phyloP scores from a whole-genome alignment of 2,797 vertebrate species.

The Etheostoma perlongum region DNA sequence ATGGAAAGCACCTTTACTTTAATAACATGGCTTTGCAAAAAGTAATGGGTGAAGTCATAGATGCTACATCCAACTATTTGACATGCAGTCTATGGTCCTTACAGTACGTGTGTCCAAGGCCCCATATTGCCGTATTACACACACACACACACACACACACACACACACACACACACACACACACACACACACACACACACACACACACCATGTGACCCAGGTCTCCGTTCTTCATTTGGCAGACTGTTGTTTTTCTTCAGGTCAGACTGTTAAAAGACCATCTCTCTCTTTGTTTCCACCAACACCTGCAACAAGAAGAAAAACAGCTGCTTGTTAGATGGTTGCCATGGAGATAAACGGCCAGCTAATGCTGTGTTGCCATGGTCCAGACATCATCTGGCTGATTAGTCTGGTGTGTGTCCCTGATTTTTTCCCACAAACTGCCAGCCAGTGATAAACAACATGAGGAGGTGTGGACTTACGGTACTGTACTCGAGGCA shows the following conservation, averaged over 20 bases:
- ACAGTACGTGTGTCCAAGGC: no score
- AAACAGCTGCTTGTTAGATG: constrained; percentile 36
- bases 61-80: no score
- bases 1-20: no score
- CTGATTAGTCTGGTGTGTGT: constrained; percentile 30
- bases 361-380: constrained; percentile 38
- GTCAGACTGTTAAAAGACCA: constrained; percentile 36
- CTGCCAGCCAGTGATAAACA: constrained; percentile 14
- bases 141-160: no score
- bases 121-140: no score
- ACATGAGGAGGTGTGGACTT: constrained; percentile 12
- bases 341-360: constrained; percentile 55
- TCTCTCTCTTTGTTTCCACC: constrained; percentile 33
- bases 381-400: constrained; percentile 42
- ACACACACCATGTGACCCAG: constrained; percentile 90
- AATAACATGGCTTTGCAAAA: no score
- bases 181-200: constrained; percentile 13
- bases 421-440: constrained; percentile 33
- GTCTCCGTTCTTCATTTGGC: constrained; percentile 94
- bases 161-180: neutral
- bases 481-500: no score
- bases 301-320: constrained; percentile 60
- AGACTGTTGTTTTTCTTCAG: constrained; percentile 10
- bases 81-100: no score
- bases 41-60: no score